phyloP scores from a whole-genome alignment of 2,888 invertebrate species.

The Bursaphelenchus okinawaensis region DNA sequence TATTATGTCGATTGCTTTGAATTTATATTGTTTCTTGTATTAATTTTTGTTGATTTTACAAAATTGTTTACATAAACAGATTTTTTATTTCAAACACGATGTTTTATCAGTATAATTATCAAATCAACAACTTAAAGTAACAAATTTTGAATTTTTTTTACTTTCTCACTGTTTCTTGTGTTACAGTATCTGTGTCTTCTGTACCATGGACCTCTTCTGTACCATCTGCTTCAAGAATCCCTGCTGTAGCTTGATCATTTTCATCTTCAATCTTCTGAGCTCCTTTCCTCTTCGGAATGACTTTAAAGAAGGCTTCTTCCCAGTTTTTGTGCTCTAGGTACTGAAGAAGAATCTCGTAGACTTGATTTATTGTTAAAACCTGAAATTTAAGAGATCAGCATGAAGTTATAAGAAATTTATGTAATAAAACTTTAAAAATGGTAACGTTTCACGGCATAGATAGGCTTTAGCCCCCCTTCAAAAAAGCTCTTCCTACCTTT shows the following conservation, averaged over 20 bases:
- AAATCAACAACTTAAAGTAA: too few species aligned
- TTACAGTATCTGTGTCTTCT: background rate
- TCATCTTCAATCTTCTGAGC: slow-evolving; percentile 12
- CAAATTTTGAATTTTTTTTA: too few species aligned
- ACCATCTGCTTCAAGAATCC: background rate
- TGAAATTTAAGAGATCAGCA: slow-evolving; percentile 20
- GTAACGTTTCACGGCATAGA: too few species aligned
- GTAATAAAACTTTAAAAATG: background rate
- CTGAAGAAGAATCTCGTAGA: slow-evolving; percentile 61
- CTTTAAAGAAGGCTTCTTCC: slow-evolving; percentile 59
- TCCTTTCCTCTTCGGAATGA: slow-evolving; percentile 55
- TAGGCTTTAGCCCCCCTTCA: too few species aligned
- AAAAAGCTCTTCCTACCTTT: slow-evolving; percentile 30
- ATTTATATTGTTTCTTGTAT: too few species aligned
- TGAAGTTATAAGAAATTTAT: slow-evolving; percentile 2
- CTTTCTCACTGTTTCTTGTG: too few species aligned
- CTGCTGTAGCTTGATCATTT: background rate
- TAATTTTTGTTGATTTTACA: too few species aligned
- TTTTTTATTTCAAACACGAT: too few species aligned
- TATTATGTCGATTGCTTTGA: too few species aligned
- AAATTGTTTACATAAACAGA: too few species aligned
- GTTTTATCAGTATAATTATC: too few species aligned
- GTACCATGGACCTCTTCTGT: background rate
- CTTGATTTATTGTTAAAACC: slow-evolving; percentile 91
- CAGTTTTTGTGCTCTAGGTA: slow-evolving; percentile 60